Evolutionary conservation across 1,140 invertebrate genomes (phyloP).

Genomic region (Diachasma alloeum): DNA sequence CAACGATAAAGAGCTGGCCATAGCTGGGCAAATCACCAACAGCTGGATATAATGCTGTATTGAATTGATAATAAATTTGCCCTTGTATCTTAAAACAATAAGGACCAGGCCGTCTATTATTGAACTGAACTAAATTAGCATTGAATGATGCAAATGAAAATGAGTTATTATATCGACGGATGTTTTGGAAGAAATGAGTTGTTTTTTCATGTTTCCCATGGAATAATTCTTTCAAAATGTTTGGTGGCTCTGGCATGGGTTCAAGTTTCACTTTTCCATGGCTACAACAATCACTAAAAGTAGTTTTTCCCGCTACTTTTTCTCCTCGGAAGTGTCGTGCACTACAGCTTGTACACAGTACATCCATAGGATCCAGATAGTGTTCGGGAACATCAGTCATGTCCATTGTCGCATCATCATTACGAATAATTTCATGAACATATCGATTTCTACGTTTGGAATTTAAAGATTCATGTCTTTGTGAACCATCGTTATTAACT

Average conservation of each 20-base stretch:
- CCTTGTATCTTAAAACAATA: no score
- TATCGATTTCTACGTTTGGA: no score
- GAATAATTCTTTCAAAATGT: not conserved
- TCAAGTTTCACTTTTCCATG: not conserved
- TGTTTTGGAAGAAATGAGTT: not conserved
- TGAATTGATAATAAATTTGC: no score
- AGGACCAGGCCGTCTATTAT: no score
- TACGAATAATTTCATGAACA: no score
- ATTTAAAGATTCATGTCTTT: no score
- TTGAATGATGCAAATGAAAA: no score
- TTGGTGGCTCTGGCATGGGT: not conserved
- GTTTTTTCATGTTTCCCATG: not conserved
- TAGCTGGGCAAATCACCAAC: not conserved
- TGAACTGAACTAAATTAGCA: no score
- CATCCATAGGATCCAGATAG: not conserved
- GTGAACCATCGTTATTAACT: no score
- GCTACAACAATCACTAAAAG: no score
- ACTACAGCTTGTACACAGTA: not conserved
- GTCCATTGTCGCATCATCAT: no score
- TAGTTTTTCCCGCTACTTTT: not conserved
- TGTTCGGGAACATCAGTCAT: no score
- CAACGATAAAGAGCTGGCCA: slow-evolving; percentile 4
- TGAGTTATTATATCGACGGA: not conserved
- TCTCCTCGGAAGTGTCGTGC: not conserved
- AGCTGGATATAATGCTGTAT: slow-evolving; percentile 15